Evolutionary conservation across 2,888 invertebrate genomes (phyloP).

Genomic region (Protodeltote pygarga): DNA sequence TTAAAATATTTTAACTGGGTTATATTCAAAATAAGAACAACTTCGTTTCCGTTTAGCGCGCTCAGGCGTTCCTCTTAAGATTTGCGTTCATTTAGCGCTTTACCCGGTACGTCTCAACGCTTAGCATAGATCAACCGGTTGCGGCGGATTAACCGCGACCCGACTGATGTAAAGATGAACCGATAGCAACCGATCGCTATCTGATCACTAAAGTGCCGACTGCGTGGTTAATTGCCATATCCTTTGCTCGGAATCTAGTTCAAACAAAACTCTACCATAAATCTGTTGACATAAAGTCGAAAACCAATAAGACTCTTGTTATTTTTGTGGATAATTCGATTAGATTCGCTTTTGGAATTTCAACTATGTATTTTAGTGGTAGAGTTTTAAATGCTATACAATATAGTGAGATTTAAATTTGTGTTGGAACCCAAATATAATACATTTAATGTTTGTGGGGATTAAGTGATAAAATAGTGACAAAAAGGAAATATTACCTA

Average conservation of each 20-base stretch:
- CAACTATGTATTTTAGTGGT: not conserved
- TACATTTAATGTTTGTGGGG: conserved; percentile 19
- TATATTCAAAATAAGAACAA: too few species aligned
- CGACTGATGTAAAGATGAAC: conserved; percentile 37
- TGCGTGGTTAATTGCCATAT: conserved; percentile 50
- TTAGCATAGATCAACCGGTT: conserved; percentile 31
- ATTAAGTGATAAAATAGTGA: conserved; percentile 34
- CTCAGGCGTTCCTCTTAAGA: not conserved
- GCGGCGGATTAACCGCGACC: conserved; percentile 32
- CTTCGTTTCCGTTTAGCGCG: too few species aligned
- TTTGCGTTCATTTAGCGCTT: not conserved
- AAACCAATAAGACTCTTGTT: not conserved
- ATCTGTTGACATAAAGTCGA: rapidly evolving
- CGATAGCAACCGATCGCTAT: conserved; percentile 48
- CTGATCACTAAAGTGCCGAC: conserved; percentile 50
- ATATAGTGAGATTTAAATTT: not conserved
- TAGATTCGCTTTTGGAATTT: not conserved
- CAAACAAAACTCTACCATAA: not conserved
- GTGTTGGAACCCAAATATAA: conserved; percentile 3
- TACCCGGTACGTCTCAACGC: conserved; percentile 14
- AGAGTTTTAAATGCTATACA: conserved; percentile 4
- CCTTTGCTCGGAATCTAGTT: conserved; percentile 17
- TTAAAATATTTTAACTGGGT: too few species aligned
- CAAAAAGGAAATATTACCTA: not conserved
- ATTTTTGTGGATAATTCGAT: conserved; percentile 14